phyloP scores from a whole-genome alignment of 2,888 invertebrate species.

The Eupithecia insigniata region DNA sequence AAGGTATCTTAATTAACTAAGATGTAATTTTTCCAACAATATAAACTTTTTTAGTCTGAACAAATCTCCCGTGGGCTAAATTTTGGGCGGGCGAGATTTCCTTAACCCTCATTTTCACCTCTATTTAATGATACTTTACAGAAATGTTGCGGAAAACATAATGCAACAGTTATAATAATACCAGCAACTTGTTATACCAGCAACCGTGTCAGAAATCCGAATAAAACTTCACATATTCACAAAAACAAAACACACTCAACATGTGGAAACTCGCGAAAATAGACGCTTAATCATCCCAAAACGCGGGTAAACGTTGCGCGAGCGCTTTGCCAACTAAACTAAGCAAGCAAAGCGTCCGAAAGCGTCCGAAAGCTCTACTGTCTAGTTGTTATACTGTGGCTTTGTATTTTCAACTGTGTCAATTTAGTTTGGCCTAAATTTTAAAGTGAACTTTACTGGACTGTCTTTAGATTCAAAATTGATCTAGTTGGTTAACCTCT shows the following conservation, averaged over 20 bases:
- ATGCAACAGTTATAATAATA: conserved; percentile 15
- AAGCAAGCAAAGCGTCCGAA: conserved; percentile 58
- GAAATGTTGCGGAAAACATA: neutral
- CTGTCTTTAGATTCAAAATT: conserved; percentile 1
- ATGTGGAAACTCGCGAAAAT: conserved; percentile 38
- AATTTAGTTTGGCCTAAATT: conserved; percentile 6
- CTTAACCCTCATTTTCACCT: neutral
- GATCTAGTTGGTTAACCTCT: neutral
- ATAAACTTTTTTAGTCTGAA: neutral
- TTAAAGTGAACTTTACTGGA: conserved; percentile 13
- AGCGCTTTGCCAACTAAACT: conserved; percentile 74
- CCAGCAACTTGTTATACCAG: neutral
- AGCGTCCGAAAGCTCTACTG: conserved; percentile 68
- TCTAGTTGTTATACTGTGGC: conserved; percentile 23
- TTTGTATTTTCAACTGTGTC: conserved; percentile 33
- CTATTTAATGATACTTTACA: neutral
- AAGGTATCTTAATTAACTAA: neutral
- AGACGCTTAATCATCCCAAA: conserved; percentile 43
- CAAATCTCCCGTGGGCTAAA: neutral
- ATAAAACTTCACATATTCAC: conserved; percentile 35
- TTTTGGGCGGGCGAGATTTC: neutral
- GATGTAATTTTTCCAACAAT: neutral
- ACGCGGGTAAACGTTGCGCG: conserved; percentile 73
- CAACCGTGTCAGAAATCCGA: conserved; percentile 43
- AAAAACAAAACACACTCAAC: conserved; percentile 33